Conservation (phyloP, 2,797 vertebrate genomes). For the Nannoperca obscura region DNA sequence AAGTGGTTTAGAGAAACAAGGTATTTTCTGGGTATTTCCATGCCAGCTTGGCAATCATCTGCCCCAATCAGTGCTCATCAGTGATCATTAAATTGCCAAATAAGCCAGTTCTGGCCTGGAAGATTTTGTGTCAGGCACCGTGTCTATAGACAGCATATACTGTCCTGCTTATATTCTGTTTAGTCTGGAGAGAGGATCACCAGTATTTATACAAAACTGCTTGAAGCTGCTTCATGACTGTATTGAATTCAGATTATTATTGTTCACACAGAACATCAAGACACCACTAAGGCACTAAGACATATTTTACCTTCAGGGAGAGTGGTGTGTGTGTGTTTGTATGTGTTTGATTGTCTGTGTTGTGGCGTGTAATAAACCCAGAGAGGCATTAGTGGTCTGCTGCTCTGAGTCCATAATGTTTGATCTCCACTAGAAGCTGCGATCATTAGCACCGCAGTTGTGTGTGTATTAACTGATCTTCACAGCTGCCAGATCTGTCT, state of each 20-base stretch:
- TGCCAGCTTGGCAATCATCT: background rate
- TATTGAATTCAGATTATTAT: constrained; percentile 40
- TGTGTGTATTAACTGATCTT: constrained; percentile 55
- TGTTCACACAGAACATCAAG: constrained; percentile 39
- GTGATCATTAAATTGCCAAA: background rate
- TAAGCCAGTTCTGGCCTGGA: background rate
- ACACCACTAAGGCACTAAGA: constrained; percentile 14
- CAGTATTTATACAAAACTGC: background rate
- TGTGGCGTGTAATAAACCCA: constrained; percentile 56
- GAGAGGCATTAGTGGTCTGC: constrained; percentile 54
- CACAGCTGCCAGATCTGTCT: constrained; percentile 41
- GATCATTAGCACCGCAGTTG: constrained; percentile 53
- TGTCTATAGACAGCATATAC: background rate
- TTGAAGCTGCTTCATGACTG: background rate
- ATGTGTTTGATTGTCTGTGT: constrained; percentile 43
- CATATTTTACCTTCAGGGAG: constrained; percentile 41
- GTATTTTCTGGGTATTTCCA: constrained; percentile 2
- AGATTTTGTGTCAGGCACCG: background rate
- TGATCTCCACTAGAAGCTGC: constrained; percentile 60
- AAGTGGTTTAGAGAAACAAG: background rate
- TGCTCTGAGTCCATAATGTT: constrained; percentile 56
- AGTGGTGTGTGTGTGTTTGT: constrained; percentile 14
- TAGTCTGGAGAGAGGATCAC: background rate
- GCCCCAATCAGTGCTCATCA: background rate
- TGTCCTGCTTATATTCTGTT: background rate